Evolutionary conservation across 1,140 invertebrate genomes (phyloP), one percentile per base, ranked within the genome.

Genomic region (Pseudobourletiella spinata): DNA sequence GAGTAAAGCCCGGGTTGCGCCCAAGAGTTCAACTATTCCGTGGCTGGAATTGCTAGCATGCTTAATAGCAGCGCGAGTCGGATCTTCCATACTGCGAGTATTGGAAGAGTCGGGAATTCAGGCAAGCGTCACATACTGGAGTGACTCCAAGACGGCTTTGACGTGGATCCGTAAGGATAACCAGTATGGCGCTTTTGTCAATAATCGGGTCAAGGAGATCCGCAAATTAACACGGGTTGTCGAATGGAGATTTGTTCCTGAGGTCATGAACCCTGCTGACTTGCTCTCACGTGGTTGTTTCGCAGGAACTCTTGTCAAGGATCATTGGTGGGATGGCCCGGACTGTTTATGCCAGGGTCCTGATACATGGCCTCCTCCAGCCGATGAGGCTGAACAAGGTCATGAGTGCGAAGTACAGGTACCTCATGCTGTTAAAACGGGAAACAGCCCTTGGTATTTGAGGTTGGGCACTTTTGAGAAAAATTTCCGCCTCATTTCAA

Each of bases 11-110:
- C 44, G 73, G 60, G 63, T 75, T 0, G 67, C 74, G 8, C 74
- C 74, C 8, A 18, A 65, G 24, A 72, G 72, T 57, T 39, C 71
- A 1, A 72, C 70, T 1, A 71, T 75, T 28, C 73, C 72, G 2
- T 65, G 72, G 50, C 59, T 76, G 3, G 74, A 75, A 64, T 61
- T 77, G 6, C 57, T 76, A 56, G 74, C 71, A 15, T 72, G 73
- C 3, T 55, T 70, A 2, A 71, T 76, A 2, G 73, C 67, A 26
- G 68, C 70, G 18, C 43, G 74, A 61, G 57, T 75, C 3, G 64
- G 54, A 15, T 8, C 11, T 3, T 18, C 26, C n/a, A 46, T 50
- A 6, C 50, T 43, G 29, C 32, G 51, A 8, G 39, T 22, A 14
- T 24, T 63, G 14, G 26, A 25, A 29, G 18, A 39, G 1, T 15